Percentiles rank a stretch among this genome's conserved stretches.
Conservation (phyloP, 2,113 vertebrate species). For the Dascyllus trimaculatus region DNA sequence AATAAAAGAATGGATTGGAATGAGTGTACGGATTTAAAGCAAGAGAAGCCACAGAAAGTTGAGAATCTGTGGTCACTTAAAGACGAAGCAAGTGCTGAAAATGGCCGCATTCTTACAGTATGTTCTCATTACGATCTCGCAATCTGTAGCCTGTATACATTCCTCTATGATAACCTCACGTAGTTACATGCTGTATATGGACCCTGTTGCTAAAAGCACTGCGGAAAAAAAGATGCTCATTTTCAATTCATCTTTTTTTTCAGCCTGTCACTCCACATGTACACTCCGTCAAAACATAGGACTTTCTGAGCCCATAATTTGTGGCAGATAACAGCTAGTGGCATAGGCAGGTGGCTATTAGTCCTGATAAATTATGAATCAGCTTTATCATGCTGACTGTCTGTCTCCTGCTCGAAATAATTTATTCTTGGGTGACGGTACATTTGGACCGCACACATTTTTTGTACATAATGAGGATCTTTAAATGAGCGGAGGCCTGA, state of each 20-base stretch:
- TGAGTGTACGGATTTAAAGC: neutral
- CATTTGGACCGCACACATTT: slow-evolving; percentile 43
- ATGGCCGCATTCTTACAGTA: neutral
- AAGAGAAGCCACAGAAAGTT: neutral
- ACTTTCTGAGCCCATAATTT: slow-evolving; percentile 64
- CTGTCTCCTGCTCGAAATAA: slow-evolving; percentile 65
- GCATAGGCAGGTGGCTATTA: slow-evolving; percentile 78
- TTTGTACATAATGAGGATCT: slow-evolving; percentile 44
- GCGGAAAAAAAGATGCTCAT: slow-evolving; percentile 32
- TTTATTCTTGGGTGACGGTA: slow-evolving; percentile 47
- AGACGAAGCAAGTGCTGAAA: neutral
- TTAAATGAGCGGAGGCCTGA: slow-evolving; percentile 18
- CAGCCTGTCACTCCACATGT: slow-evolving; percentile 55
- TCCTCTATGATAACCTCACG: neutral
- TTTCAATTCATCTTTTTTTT: slow-evolving; percentile 52
- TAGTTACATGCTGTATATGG: neutral
- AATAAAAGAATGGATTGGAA: neutral
- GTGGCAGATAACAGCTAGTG: slow-evolving; percentile 68
- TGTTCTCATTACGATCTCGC: neutral
- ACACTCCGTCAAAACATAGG: slow-evolving; percentile 63
- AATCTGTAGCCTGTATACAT: neutral
- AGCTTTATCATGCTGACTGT: slow-evolving; percentile 64
- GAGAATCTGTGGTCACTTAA: too few relatives aligned
- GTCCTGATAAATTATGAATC: slow-evolving; percentile 79
- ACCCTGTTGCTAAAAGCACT: neutral